phyloP scores from a whole-genome alignment of 1,140 invertebrate species.

The Chrysomallon squamiferum region DNA sequence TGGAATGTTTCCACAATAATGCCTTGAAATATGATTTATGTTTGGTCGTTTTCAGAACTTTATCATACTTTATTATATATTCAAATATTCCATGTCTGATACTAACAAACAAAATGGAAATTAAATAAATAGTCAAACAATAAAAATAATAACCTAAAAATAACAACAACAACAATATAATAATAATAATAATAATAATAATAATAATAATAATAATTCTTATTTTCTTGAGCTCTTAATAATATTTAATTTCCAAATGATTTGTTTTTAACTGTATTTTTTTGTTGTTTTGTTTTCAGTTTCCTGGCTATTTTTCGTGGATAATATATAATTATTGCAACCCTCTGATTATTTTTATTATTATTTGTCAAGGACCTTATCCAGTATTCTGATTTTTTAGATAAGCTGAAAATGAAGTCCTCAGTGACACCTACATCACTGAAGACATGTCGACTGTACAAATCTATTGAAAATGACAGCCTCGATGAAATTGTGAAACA shows the following conservation, averaged over 20 bases:
- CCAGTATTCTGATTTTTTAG: background rate
- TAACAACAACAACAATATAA: background rate
- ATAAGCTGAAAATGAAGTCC: background rate
- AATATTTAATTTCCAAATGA: background rate
- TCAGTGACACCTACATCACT: background rate
- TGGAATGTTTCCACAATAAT: no score
- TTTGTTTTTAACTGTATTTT: background rate
- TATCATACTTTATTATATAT: no score
- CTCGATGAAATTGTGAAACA: slow-evolving; percentile 31
- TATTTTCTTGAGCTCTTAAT: background rate
- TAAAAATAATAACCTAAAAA: background rate
- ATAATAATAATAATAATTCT: background rate
- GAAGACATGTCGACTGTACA: slow-evolving; percentile 38
- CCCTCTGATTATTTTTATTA: background rate
- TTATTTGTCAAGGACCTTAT: background rate
- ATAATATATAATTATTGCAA: background rate
- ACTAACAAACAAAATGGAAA: no score
- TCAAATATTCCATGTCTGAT: no score
- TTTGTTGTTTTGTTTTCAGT: background rate
- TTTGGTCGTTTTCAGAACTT: no score
- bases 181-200: background rate
- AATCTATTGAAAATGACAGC: slow-evolving; percentile 30
- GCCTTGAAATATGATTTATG: no score
- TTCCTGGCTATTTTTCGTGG: background rate
- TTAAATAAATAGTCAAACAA: background rate